Base-by-base conservation (phyloP, 2,888 invertebrate species). In the Erebia epiphron region DNA sequence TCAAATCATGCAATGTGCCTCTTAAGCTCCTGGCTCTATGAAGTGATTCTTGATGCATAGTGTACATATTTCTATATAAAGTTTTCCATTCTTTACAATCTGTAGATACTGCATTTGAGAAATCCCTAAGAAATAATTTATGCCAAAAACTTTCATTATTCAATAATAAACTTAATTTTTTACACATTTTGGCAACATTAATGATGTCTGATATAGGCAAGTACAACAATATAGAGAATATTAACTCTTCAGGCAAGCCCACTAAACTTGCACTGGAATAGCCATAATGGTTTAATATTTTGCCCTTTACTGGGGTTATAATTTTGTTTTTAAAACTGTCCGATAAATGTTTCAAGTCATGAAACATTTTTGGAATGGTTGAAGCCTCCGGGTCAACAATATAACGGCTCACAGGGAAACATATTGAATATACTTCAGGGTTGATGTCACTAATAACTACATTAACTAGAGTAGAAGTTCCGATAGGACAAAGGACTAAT, bases 301-400 rank as follows among this genome's bases (percentile, higher is more conserved):
- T 89, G 76, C 94, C 93, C 67, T 94, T 94, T 56, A 95, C 89
- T 43, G 95, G 94, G 49, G 92, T 86, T 52, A 94, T 79, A 35
- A 95, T 76, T 68, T 89, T 85, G 75, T 95, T 92, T 77, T 95
- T 95, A 71, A 95, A 88, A 68, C 87, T 90, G 54, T 82, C 79
- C 10, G 93, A 89, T 35, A 94, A 84, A 76, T 94, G 90, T 76
- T 91, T 91, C 54, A 95, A 75, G 68, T 91, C 88, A 43, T 85
- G 82, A 78, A 88, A 92, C 78, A 89, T 89, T 83, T 86, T 84
- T 64, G 88, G 87, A 56, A 88, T 86, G 9, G 84, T 84, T 67
- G 86, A 83, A 65, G 86, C 86, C 76, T 86, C 83, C 13, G 86
- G 85, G 61, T 87, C 85, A 11, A 87, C 88, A 68, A 93, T 84